Conservation (phyloP, 2,113 vertebrate species). For the Condylura cristata region DNA sequence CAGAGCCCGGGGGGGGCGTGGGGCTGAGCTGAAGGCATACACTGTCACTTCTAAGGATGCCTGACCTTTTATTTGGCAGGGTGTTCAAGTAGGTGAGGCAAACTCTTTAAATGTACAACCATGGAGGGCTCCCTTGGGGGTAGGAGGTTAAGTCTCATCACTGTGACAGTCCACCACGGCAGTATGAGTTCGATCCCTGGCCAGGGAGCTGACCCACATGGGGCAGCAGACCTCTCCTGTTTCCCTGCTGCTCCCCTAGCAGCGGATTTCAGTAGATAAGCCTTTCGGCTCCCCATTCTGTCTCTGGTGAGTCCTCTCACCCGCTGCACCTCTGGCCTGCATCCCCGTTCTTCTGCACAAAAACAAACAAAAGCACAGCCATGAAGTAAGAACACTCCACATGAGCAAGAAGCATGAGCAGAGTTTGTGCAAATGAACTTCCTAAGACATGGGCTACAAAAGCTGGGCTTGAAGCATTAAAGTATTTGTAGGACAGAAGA, state of each 20-base stretch:
- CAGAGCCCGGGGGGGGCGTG: not conserved
- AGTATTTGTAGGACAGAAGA: not conserved
- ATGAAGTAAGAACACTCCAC: not conserved
- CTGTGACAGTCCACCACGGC: too few relatives aligned
- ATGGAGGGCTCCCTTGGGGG: too few relatives aligned
- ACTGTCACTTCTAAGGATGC: not conserved
- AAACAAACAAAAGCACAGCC: not conserved
- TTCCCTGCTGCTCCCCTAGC: too few relatives aligned
- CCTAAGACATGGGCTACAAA: not conserved
- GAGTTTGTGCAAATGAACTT: not conserved
- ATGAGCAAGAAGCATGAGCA: not conserved
- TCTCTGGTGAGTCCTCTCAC: too few relatives aligned
- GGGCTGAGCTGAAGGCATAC: not conserved
- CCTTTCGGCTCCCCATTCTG: too few relatives aligned
- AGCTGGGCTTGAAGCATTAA: not conserved
- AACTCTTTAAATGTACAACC: not conserved
- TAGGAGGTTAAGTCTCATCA: too few relatives aligned
- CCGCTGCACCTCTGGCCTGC: too few relatives aligned
- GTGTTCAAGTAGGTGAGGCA: not conserved
- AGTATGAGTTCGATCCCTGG: too few relatives aligned
- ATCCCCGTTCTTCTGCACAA: too few relatives aligned
- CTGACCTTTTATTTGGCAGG: not conserved
- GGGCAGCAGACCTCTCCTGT: too few relatives aligned
- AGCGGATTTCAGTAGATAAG: too few relatives aligned
- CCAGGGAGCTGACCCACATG: too few relatives aligned